Evolutionary conservation across 2,113 vertebrate species (phyloP).

Genomic region (Picathartes gymnocephalus): DNA sequence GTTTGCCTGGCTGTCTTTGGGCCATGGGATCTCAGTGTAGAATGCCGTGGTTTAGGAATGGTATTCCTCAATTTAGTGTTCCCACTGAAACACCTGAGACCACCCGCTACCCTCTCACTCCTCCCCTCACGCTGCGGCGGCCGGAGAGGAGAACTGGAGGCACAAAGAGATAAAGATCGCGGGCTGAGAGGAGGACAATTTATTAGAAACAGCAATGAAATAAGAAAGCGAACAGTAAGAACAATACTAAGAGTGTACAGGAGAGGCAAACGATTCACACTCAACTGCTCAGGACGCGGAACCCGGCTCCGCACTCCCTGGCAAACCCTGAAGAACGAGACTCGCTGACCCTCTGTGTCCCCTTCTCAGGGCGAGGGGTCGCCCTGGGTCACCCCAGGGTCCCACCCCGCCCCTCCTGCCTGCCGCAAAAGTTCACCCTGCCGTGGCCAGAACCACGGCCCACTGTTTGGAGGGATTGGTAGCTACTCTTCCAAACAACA

Average conservation of each 20-base stretch:
- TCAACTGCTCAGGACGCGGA: rapidly evolving
- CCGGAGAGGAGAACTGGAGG: not conserved
- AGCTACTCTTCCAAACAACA: not conserved
- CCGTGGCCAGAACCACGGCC: rapidly evolving
- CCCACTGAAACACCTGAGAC: not conserved
- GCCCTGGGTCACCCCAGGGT: not conserved
- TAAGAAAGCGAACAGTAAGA: not conserved
- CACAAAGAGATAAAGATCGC: not conserved
- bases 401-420: rapidly evolving
- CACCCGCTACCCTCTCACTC: rapidly evolving
- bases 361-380: rapidly evolving
- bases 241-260: not conserved
- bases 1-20: not conserved
- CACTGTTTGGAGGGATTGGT: not conserved
- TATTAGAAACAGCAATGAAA: not conserved
- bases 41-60: not conserved
- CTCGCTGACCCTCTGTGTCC: too few species aligned
- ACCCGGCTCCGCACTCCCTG: rapidly evolving
- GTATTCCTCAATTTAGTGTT: not conserved
- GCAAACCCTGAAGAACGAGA: rapidly evolving
- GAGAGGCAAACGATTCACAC: rapidly evolving
- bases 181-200: not conserved
- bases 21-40: not conserved
- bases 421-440: not conserved
- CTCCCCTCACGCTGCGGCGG: rapidly evolving